A percentile compares a stretch with the other conserved stretches of the same genome.
Evolutionary conservation across 2,113 vertebrate genomes (phyloP).

Genomic region (Mastomys coucha): DNA sequence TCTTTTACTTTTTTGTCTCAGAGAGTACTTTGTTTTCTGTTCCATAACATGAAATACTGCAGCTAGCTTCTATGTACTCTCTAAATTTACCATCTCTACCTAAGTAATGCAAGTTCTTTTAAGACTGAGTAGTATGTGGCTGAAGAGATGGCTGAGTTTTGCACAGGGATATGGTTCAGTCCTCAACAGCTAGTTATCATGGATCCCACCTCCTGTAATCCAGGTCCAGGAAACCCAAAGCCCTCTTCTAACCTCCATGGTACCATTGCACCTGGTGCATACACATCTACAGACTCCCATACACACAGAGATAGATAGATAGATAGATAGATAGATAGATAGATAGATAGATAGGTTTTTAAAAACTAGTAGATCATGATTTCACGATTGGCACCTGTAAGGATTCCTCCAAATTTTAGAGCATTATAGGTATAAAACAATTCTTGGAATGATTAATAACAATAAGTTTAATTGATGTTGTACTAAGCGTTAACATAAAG

Average conservation of each 20-base stretch:
- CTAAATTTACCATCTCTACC: not conserved
- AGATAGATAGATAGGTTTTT: not conserved
- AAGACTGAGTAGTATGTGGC: too few species aligned
- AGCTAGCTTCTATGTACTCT: not conserved
- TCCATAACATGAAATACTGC: not conserved
- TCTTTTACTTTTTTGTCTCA: not conserved
- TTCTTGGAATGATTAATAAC: slow-evolving; percentile 19
- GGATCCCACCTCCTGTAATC: not conserved
- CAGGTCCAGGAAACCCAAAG: too few species aligned
- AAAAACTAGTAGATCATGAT: not conserved
- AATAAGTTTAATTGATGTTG: not conserved
- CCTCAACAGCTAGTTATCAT: not conserved
- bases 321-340: too few species aligned
- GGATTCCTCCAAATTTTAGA: not conserved
- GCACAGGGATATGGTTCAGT: not conserved
- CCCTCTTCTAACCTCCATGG: not conserved
- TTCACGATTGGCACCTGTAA: not conserved
- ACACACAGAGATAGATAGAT: not conserved
- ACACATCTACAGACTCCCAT: not conserved
- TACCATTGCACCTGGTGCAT: not conserved
- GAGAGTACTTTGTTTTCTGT: not conserved
- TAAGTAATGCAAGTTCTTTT: not conserved
- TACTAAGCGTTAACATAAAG: slow-evolving; percentile 1
- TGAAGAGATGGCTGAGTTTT: not conserved
- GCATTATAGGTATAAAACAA: not conserved